These are phyloP conservation scores for Hippocampus comes DNA, from an alignment of 2,113 vertebrate genomes.

Conservation along the genomic window DNA sequence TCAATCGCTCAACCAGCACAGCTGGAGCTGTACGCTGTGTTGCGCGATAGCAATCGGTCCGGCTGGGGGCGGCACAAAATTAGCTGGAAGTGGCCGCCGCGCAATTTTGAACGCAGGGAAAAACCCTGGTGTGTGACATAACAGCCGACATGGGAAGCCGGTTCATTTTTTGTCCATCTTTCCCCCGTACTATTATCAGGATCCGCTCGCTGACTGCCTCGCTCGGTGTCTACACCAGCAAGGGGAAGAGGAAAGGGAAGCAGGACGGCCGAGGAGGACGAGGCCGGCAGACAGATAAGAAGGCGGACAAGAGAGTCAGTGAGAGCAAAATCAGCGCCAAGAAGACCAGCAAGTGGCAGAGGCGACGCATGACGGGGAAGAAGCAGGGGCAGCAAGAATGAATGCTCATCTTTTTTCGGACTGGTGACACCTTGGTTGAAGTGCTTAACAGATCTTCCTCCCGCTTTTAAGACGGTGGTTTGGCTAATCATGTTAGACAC, in stretches of 20 bases:
- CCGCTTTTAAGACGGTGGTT: too few species aligned
- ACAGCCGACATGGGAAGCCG: background rate
- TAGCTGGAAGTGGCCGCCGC: too few species aligned
- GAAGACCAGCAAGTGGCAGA: slow-evolving; percentile 80
- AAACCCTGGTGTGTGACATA: background rate
- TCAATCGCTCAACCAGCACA: too few species aligned
- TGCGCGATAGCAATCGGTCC: too few species aligned
- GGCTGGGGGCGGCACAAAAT: too few species aligned
- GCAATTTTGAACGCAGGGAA: too few species aligned
- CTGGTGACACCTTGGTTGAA: background rate
- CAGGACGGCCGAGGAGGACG: slow-evolving; percentile 40
- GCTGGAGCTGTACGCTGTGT: too few species aligned
- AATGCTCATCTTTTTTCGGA: slow-evolving; percentile 12
- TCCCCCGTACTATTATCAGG: slow-evolving; percentile 59
- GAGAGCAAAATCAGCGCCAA: slow-evolving; percentile 59
- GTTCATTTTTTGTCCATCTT: background rate
- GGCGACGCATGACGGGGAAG: slow-evolving; percentile 80
- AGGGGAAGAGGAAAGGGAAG: slow-evolving; percentile 77
- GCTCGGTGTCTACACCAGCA: slow-evolving; percentile 72
- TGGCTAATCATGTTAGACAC: too few species aligned
- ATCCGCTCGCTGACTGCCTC: slow-evolving; percentile 85
- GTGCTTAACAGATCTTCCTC: background rate
- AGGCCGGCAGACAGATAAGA: slow-evolving; percentile 52
- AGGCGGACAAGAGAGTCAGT: slow-evolving; percentile 55
- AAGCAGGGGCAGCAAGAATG: slow-evolving; percentile 54